Conservation (phyloP, 2,797 vertebrate species). For the Scyliorhinus canicula region DNA sequence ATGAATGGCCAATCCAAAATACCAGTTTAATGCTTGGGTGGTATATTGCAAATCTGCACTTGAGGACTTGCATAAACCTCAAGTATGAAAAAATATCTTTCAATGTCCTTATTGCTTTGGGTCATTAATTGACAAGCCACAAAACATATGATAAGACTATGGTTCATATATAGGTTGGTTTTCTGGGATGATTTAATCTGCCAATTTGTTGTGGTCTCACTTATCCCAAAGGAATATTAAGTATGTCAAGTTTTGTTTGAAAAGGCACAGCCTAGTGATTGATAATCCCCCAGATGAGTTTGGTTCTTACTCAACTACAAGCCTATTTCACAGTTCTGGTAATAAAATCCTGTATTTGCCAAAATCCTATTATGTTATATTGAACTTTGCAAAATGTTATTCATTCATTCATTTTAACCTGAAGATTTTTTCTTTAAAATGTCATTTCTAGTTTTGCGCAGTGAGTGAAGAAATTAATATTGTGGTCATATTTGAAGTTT, state of each 20-base stretch:
- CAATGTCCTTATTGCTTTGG: neutral
- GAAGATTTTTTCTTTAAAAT: neutral
- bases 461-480: neutral
- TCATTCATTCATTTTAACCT: no score
- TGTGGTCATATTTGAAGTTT: neutral
- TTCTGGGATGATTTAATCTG: neutral
- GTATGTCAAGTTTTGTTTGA: neutral
- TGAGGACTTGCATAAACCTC: neutral
- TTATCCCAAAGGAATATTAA: neutral
- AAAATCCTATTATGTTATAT: neutral
- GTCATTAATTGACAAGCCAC: neutral
- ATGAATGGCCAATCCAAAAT: neutral
- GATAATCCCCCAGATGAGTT: neutral
- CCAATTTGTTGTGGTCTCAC: neutral
- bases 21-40: neutral
- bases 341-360: neutral
- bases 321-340: neutral
- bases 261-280: neutral
- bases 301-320: neutral
- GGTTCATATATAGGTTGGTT: neutral
- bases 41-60: neutral
- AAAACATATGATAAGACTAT: neutral
- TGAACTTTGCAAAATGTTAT: neutral
- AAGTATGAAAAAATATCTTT: no score
- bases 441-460: neutral